Evolutionary conservation across 2,797 vertebrate genomes (phyloP).

Genomic region (Pantherophis alleghaniensis): DNA sequence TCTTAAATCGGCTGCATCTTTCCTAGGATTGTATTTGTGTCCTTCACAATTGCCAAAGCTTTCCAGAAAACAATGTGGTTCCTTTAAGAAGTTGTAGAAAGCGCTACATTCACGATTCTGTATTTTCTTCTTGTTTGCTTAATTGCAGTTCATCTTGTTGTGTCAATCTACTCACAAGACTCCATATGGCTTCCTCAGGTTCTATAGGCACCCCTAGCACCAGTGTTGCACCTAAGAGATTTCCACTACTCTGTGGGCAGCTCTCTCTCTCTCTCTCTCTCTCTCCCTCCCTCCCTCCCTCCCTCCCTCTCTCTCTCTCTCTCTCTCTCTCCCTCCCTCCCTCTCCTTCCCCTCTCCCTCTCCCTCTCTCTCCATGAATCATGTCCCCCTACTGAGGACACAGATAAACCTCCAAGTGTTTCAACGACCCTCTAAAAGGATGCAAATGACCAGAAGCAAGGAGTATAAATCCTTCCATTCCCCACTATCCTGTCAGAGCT

Average conservation of each 20-base stretch:
- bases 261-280: too few species aligned
- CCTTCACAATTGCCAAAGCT: background rate
- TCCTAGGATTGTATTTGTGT: background rate
- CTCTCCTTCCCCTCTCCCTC: rapidly evolving
- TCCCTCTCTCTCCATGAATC: too few species aligned
- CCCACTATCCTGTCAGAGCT: too few species aligned
- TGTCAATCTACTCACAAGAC: background rate
- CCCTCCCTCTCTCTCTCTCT: too few species aligned
- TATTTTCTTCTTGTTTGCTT: background rate
- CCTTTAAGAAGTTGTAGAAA: background rate
- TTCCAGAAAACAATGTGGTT: background rate
- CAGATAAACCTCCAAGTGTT: too few species aligned
- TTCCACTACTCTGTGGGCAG: too few species aligned
- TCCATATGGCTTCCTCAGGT: background rate
- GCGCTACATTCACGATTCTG: background rate
- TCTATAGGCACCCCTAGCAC: background rate
- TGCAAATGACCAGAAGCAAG: too few species aligned
- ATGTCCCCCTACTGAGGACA: too few species aligned
- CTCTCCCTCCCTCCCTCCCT: rapidly evolving
- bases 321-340: rapidly evolving
- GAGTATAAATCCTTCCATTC: too few species aligned
- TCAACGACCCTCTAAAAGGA: too few species aligned
- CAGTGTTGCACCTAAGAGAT: background rate
- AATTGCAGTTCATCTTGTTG: background rate
- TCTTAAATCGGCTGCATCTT: background rate